Conservation (phyloP, 2,888 invertebrate species). For the Lottia gigantea region DNA sequence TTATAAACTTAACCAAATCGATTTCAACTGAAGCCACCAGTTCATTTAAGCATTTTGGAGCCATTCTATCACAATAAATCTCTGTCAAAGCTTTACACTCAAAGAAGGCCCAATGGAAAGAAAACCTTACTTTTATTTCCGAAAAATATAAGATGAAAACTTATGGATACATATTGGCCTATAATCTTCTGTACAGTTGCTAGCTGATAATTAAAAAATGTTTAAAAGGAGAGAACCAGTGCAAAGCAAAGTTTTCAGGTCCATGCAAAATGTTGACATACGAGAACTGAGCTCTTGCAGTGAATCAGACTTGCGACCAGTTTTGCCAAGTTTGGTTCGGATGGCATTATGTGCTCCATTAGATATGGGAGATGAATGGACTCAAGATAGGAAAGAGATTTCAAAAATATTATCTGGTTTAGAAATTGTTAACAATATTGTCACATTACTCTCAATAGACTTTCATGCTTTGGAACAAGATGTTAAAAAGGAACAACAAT, state of each 20-base stretch:
- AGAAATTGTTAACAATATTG: conserved; percentile 93
- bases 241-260: conserved; percentile 53
- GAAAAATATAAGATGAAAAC: too few relatives aligned
- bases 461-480: conserved; percentile 92
- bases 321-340: conserved; percentile 88
- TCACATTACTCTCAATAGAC: conserved; percentile 91
- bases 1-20: too few relatives aligned
- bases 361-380: conserved; percentile 86
- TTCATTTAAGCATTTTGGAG: too few relatives aligned
- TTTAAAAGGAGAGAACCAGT: conserved; percentile 36
- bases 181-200: too few relatives aligned
- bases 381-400: conserved; percentile 86
- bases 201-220: neutral
- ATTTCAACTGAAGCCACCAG: too few relatives aligned
- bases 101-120: too few relatives aligned
- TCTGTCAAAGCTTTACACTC: too few relatives aligned
- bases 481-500: conserved; percentile 89
- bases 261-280: conserved; percentile 74
- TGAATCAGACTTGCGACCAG: conserved; percentile 85
- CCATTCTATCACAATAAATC: too few relatives aligned
- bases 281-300: conserved; percentile 79
- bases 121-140: too few relatives aligned
- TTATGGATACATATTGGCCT: too few relatives aligned
- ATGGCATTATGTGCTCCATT: conserved; percentile 91
- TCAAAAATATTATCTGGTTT: conserved; percentile 90